Evolutionary conservation across 2,888 invertebrate species (phyloP), one percentile per base, ranked within the genome.

Genomic region (Gymnocheta viridis): DNA sequence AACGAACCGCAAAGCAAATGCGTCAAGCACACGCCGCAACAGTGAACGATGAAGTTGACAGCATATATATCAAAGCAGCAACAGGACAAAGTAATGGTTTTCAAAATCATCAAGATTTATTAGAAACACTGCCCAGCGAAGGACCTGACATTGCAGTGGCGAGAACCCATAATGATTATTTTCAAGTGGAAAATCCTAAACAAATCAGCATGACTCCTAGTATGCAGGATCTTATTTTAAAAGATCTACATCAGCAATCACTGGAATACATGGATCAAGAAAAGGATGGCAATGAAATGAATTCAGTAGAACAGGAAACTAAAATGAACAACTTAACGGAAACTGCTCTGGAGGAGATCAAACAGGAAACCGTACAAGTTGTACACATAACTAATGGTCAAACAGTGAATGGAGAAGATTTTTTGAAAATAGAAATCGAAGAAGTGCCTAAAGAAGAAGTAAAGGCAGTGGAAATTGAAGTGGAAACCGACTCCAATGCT

Each of bases 301-400:
- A 51, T 44, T 29, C 38, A 27, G 27, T 22, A 14, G 47, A 66
- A 27, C 47, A 49, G 0, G 49, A 44, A 49, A 72, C 44, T 7
- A 7, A 14, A 19, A 22, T 24, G 14, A 77, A 51, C 67, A 41
- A 17, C 3, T 29, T 35, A 54, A 38, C 17, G 0, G 78, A 74
- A 54, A 41, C 5, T 17, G 5, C 19, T 14, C 12, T 17, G 12
- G 54, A 76, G 1, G 51, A 58, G 9, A 14, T 17, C 19, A 62
- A 73, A 79, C 77, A 7, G 54, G 86, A 78, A 72, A 69, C 77
- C 70, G 49, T 80, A 41, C 62, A 76, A 54, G 38, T 56, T 58
- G 49, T 62, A 0, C 66, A 74, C 14, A 80, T 85, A 9, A 76
- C 64, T 9, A 87, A 86, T 70, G 86, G 87, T 14, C 87, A 86